Percentiles rank a stretch among this genome's conserved stretches.
Conservation (phyloP, 2,888 invertebrate species). For the Linnaemya tessellans region DNA sequence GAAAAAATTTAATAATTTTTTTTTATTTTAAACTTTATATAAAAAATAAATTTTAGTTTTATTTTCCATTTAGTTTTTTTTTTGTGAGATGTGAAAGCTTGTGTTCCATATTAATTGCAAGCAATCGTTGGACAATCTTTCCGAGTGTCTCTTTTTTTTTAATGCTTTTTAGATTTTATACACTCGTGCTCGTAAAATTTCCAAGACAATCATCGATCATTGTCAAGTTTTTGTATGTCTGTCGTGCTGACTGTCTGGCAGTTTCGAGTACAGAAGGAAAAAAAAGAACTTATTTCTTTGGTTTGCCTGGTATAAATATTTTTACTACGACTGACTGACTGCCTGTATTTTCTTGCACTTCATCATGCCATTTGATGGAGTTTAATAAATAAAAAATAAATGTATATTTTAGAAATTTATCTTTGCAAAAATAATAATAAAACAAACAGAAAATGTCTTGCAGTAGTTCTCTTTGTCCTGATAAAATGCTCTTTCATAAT, state of each 20-base stretch:
- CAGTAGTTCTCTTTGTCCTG: constrained; percentile 31
- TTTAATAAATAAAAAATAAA: constrained; percentile 22
- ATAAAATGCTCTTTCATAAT: constrained; percentile 62
- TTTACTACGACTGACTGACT: constrained; percentile 3
- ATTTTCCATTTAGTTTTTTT: not conserved
- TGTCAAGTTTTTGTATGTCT: constrained; percentile 58
- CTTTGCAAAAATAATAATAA: constrained; percentile 20
- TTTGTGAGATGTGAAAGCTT: constrained; percentile 32
- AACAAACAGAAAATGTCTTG: constrained; percentile 14
- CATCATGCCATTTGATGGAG: constrained; percentile 34
- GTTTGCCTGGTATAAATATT: not conserved
- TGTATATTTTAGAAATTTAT: constrained; percentile 11
- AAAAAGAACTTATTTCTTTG: not conserved
- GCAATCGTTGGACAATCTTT: constrained; percentile 63
- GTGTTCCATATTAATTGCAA: constrained; percentile 64
- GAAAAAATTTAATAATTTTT: constrained; percentile 35
- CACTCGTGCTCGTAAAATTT: constrained; percentile 48
- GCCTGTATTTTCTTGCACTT: constrained; percentile 30
- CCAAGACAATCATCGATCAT: constrained; percentile 71
- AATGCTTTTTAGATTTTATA: constrained; percentile 13
- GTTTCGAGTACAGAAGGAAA: not conserved
- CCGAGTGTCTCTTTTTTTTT: constrained; percentile 10
- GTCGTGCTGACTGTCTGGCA: constrained; percentile 18
- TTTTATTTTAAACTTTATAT: not conserved
- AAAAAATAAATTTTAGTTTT: not conserved